phyloP scores from a whole-genome alignment of 2,888 invertebrate species.

The Invenusta paracnida region DNA sequence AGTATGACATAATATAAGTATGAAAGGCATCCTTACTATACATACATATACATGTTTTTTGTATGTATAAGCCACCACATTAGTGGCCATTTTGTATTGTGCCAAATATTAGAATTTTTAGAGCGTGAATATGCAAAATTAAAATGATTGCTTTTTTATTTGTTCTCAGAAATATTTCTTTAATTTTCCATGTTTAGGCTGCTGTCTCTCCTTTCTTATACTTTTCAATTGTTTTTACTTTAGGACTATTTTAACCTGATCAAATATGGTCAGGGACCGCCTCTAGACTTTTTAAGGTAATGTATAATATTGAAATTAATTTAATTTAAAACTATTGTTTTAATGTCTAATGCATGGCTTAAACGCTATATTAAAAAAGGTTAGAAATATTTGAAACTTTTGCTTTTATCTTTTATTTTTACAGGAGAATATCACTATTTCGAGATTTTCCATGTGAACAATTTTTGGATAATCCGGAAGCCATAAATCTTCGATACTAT shows the following conservation, averaged over 20 bases:
- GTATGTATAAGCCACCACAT: not conserved
- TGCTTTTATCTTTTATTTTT: not conserved
- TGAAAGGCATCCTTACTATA: too few species aligned
- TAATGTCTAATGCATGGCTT: too few species aligned
- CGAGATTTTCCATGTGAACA: conserved; percentile 22
- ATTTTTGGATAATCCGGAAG: conserved; percentile 19
- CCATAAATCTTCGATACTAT: conserved; percentile 52
- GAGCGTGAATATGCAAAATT: too few species aligned
- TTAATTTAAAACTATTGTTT: too few species aligned
- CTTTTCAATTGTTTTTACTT: not conserved
- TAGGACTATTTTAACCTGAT: conserved; percentile 10
- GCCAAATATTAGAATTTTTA: too few species aligned
- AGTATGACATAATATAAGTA: too few species aligned
- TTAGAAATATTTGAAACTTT: too few species aligned
- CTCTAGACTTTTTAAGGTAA: conserved; percentile 3
- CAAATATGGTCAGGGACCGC: not conserved
- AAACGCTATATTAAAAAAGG: too few species aligned
- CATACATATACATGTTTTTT: too few species aligned
- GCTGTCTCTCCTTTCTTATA: not conserved
- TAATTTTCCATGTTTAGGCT: too few species aligned
- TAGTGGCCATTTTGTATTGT: not conserved
- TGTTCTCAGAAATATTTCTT: too few species aligned
- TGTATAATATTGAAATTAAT: not conserved
- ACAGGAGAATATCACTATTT: conserved; percentile 11
- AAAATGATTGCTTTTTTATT: too few species aligned